Base-by-base conservation (phyloP, 2,113 vertebrate genomes). In the Chaetorhynchus papuensis region DNA sequence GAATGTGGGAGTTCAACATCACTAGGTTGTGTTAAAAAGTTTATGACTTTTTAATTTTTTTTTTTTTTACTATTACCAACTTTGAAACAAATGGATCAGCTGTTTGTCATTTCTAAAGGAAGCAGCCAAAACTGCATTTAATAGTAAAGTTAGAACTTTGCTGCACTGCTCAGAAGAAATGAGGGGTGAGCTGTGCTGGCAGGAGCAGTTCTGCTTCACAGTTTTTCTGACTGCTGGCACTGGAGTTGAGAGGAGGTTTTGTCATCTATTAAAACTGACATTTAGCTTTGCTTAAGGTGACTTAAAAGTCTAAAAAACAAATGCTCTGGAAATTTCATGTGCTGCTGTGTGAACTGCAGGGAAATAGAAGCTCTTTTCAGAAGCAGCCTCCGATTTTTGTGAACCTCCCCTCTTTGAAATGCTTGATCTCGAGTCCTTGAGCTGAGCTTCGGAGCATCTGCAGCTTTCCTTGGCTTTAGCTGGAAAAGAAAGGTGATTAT, bases 181-280 rank as follows among this genome's bases (percentile, higher is more conserved):
- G 54, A 92, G 70, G 80, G 83, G 56, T 75, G 83, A 88, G 71
- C 16, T 92, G 59, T 87, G 77, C 87, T 96, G 91, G 84, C 69
- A 83, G 61, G 45, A 57, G 42, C 71, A 89, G 50, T 28, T 93
- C 65, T 85, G 65, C 53, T 64, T 82, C 74, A 59, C 63, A 35
- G 70, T 57, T 89, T 71, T 85, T 39, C 70, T 72, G 49, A 39
- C 75, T 79, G 57, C 49, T 93, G 88, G 92, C 79, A 9, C 41
- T 90, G 72, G 63, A 72, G 35, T 77, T 30, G 35, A 91, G 81
- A 81, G 15, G 41, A 87, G 52, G 56, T 49, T 96, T 90, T 80
- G 71, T 90, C 71, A 78, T 83, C 86, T 83, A 70, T 85, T 89
- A 90, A 96, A 97, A n/a, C 63, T 93, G 85, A 95, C 76, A 54